Conservation (phyloP, 1,140 invertebrate genomes). For the Triops cancriformis region DNA sequence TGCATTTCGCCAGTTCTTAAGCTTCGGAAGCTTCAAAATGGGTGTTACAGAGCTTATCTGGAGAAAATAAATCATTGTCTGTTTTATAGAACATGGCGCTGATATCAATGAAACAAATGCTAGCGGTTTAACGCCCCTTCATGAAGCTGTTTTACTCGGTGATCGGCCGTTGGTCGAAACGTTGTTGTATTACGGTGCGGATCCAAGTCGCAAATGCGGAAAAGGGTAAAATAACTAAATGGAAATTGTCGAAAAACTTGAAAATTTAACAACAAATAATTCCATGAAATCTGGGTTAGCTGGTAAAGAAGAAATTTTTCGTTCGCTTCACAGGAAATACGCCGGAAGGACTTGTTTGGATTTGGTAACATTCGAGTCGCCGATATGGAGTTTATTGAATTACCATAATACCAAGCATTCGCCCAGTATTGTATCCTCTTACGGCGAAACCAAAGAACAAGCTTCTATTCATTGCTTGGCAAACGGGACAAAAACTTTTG, state of each 20-base stretch:
- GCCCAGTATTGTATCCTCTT: not conserved
- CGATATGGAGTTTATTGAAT: conserved; percentile 12
- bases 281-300: not conserved
- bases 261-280: too few relatives aligned
- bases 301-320: too few relatives aligned
- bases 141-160: conserved; percentile 20
- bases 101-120: not conserved
- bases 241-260: too few relatives aligned
- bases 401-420: not conserved
- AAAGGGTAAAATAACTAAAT: not conserved
- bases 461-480: not conserved
- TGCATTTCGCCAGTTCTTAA: not conserved
- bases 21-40: not conserved
- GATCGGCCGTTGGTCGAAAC: conserved; percentile 17
- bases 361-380: conserved; percentile 6
- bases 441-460: too few relatives aligned
- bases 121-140: conserved; percentile 23
- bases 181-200: conserved; percentile 14
- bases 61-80: too few relatives aligned
- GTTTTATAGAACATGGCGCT: conserved; percentile 21
- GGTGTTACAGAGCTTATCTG: not conserved
- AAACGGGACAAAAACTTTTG: conserved; percentile 4
- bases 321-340: not conserved
- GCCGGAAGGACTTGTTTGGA: conserved; percentile 18
- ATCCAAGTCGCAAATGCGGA: not conserved